Percentiles rank a stretch among this genome's conserved stretches.
phyloP scores from a whole-genome alignment of 2,113 vertebrate genomes.

The Planiliza haematocheilus region DNA sequence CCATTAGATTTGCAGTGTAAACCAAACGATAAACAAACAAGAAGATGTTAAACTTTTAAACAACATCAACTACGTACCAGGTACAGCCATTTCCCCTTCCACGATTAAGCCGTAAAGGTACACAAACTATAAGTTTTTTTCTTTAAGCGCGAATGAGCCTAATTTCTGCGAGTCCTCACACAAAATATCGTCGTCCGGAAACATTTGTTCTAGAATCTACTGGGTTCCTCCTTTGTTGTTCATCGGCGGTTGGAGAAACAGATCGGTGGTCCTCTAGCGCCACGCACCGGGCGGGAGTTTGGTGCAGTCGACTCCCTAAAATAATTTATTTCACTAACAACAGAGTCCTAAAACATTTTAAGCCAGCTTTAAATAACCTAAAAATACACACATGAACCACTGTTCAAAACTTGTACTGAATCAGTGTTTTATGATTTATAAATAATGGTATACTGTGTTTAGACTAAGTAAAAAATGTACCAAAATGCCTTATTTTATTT shows the following conservation, averaged over 20 bases:
- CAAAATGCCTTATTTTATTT: too few species aligned
- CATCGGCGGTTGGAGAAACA: background rate
- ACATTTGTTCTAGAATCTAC: slow-evolving; percentile 27
- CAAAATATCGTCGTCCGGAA: slow-evolving; percentile 65
- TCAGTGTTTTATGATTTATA: too few species aligned
- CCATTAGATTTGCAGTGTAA: background rate
- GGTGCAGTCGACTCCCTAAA: background rate
- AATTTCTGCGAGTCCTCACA: background rate
- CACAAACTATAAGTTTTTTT: background rate
- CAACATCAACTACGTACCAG: slow-evolving; percentile 40
- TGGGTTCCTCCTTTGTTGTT: slow-evolving; percentile 17
- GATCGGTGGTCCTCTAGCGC: background rate
- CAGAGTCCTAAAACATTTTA: background rate
- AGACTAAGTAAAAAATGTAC: too few species aligned
- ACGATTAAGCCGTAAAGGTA: background rate
- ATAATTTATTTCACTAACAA: background rate
- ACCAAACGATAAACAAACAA: background rate
- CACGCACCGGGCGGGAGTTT: slow-evolving; percentile 34
- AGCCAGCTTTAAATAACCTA: too few species aligned
- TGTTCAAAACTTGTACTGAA: too few species aligned
- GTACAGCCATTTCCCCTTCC: slow-evolving; percentile 45
- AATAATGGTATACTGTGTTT: too few species aligned
- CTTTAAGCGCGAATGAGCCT: background rate
- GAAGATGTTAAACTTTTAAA: background rate
- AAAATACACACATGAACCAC: too few species aligned